phyloP scores from a whole-genome alignment of 2,113 vertebrate species.

The Carassius carassius region DNA sequence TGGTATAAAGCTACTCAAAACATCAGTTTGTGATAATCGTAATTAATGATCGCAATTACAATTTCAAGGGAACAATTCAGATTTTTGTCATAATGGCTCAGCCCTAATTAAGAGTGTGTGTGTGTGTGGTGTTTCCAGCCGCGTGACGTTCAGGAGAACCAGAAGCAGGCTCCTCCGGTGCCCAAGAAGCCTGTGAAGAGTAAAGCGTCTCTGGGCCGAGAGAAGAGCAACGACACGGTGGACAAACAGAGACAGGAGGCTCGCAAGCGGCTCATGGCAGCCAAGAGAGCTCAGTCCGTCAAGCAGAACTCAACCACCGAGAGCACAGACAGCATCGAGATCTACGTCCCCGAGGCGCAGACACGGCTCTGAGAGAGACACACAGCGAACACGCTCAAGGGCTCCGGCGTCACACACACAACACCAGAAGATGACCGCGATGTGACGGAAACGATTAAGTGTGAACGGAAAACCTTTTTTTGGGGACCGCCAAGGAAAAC shows the following conservation, averaged over 20 bases:
- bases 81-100: too few species aligned
- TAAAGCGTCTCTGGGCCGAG: conserved; percentile 82
- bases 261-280: conserved; percentile 94
- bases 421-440: conserved; percentile 47
- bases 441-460: conserved; percentile 3
- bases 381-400: conserved; percentile 35
- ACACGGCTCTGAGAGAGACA: conserved; percentile 88
- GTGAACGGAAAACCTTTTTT: conserved; percentile 23
- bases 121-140: too few species aligned
- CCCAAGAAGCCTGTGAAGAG: conserved; percentile 95
- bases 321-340: conserved; percentile 97
- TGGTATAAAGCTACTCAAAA: too few species aligned
- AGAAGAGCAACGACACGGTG: conserved; percentile 83
- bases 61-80: too few species aligned
- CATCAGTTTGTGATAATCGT: too few species aligned
- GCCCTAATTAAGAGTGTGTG: too few species aligned
- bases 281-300: conserved; percentile 92
- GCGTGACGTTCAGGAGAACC: conserved; percentile 81
- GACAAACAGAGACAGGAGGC: conserved; percentile 98
- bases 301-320: conserved; percentile 97
- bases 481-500: conserved; percentile 66
- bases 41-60: too few species aligned
- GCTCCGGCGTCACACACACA: conserved; percentile 2
- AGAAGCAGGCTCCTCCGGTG: conserved; percentile 85
- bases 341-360: conserved; percentile 98